Evolutionary conservation across 2,888 invertebrate genomes (phyloP).

Genomic region (Tromatobia lineatoria): DNA sequence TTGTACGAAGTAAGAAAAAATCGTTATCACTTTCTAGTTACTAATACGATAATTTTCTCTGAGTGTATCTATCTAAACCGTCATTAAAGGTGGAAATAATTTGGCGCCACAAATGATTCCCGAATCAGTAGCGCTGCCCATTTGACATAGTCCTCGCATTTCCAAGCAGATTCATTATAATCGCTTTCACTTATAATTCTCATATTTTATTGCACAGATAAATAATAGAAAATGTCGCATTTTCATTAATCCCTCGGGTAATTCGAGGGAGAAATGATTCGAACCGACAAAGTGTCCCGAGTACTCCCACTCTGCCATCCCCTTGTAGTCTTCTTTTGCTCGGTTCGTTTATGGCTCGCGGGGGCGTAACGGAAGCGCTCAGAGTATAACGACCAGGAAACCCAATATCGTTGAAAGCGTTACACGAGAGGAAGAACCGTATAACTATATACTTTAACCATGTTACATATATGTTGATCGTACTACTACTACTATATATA

Average conservation of each 20-base stretch:
- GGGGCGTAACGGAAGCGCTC: conserved; percentile 53
- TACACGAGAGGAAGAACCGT: conserved; percentile 29
- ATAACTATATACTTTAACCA: not conserved
- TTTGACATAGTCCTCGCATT: not conserved
- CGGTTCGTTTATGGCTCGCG: conserved; percentile 39
- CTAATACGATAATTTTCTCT: too few relatives aligned
- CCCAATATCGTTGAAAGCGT: conserved; percentile 58
- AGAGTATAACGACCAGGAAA: conserved; percentile 53
- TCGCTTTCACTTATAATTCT: too few relatives aligned
- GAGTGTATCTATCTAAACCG: not conserved
- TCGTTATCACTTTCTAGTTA: too few relatives aligned
- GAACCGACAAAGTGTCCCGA: conserved; percentile 10
- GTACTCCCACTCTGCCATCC: not conserved
- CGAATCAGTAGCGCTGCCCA: not conserved
- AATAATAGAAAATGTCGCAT: not conserved
- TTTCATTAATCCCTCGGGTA: not conserved
- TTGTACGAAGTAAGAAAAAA: too few relatives aligned
- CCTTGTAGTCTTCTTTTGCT: conserved; percentile 15
- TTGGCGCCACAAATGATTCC: not conserved
- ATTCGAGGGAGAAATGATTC: conserved; percentile 2
- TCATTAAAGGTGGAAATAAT: not conserved
- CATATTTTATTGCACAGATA: not conserved
- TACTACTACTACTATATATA: conserved; percentile 13
- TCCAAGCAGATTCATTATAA: not conserved
- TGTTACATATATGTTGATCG: conserved; percentile 14